Evolutionary conservation across 2,888 invertebrate genomes (phyloP), one percentile per base, ranked within the genome.

Genomic region (Branchellion lobata): DNA sequence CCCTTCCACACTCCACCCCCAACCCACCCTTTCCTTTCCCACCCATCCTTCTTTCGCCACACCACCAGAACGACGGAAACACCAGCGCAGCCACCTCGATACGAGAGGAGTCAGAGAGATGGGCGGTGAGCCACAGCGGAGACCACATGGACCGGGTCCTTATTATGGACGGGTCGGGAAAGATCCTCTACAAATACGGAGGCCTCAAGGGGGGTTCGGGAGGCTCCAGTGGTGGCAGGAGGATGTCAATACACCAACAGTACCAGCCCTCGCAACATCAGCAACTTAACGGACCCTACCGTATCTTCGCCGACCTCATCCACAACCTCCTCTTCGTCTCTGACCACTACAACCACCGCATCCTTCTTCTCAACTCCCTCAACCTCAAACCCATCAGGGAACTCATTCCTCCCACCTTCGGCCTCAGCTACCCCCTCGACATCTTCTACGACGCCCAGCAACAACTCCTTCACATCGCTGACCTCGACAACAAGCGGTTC

Each of bases 321-420:
- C 57, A 77, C 65, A 77, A 77, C 57, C 77, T 77, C n/a, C 24
- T 77, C 18, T 77, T 77, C 36, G 65, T 77, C 27, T 77, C 77
- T 18, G 77, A 77, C 57, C 77, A 77, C 40, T 77, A 77, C 65
- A 77, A 77, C 34, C 77, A 77, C 61, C 61, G 77, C 34, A 77
- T 77, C n/a, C 27, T 77, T 21, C 36, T 77, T 1, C 77, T 77
- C 5, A 65, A 77, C 14, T 77, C 77, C 14, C 57, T 61, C 18
- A 61, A 61, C 21, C 29, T 77, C 14, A 77, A 57, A 24, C 61
- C 34, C n/a, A n/a, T 77, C 34, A 77, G 77, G 34, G 77, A 77
- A 40, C 65, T 77, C 34, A 77, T 77, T 24, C 33, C 34, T 21
- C 77, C 77, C 24, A 77, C 77, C 5, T 77, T 77, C 53, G 77